These are phyloP conservation scores for Luffia ferchaultella DNA, from an alignment of 2,888 invertebrate genomes.

Conservation along the genomic window DNA sequence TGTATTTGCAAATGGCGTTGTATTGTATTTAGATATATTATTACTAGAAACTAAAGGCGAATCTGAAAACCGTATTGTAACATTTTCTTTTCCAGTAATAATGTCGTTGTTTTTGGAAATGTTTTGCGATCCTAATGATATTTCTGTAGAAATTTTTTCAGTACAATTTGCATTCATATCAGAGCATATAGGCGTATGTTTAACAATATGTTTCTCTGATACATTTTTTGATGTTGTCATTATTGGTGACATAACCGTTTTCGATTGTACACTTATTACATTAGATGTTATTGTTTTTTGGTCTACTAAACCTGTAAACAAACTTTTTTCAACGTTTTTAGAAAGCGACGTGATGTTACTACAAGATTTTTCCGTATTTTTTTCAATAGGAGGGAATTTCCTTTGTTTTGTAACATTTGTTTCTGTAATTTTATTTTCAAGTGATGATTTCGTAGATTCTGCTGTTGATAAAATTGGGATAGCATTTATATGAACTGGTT, in stretches of 20 bases:
- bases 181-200: too few relatives aligned
- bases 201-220: too few relatives aligned
- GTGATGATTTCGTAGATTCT: constrained; percentile 31
- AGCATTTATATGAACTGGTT: constrained; percentile 44
- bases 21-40: too few relatives aligned
- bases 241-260: neutral
- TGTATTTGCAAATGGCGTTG: too few relatives aligned
- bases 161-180: constrained; percentile 14
- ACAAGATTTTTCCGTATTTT: neutral
- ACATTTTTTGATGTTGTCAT: too few relatives aligned
- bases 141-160: neutral
- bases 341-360: neutral
- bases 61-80: too few relatives aligned
- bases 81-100: too few relatives aligned
- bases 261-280: neutral
- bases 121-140: neutral
- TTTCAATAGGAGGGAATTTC: neutral
- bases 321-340: neutral
- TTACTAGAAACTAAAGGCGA: too few relatives aligned
- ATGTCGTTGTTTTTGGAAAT: too few relatives aligned
- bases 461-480: constrained; percentile 47
- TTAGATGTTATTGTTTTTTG: neutral
- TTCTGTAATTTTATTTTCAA: constrained; percentile 21
- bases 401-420: neutral
- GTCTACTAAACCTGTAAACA: neutral